A percentile compares a stretch with the other conserved stretches of the same genome.
phyloP scores from a whole-genome alignment of 2,797 vertebrate genomes.

The Falco cherrug region DNA sequence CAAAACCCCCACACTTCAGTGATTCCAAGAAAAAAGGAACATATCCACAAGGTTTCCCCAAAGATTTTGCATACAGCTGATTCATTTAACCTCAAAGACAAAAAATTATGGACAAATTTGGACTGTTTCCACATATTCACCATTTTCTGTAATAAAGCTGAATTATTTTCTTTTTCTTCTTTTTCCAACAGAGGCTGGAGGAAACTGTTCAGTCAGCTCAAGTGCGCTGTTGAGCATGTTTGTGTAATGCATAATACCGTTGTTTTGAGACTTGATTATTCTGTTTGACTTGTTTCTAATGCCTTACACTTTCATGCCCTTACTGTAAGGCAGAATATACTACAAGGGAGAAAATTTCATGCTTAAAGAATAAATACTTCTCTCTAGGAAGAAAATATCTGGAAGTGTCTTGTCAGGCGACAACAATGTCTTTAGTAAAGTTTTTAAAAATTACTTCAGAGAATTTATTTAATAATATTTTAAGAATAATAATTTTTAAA shows the following conservation, averaged over 20 bases:
- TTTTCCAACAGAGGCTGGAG: not conserved
- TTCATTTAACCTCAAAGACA: constrained; percentile 36
- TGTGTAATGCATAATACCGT: not conserved
- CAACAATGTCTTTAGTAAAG: not conserved
- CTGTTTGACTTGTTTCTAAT: constrained; percentile 9
- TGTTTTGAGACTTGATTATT: not conserved
- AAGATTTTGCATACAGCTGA: constrained; percentile 48
- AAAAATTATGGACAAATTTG: constrained; percentile 36
- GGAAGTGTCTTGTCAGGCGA: not conserved
- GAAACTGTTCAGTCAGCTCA: not conserved
- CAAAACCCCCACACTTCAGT: constrained; percentile 36
- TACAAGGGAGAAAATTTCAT: not conserved
- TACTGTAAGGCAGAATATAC: not conserved
- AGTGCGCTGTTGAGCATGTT: not conserved
- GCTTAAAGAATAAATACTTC: not conserved
- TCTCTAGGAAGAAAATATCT: not conserved
- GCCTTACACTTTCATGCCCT: not conserved
- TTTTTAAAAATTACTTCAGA: not conserved
- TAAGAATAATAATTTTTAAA: too few relatives aligned
- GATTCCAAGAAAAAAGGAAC: constrained; percentile 61
- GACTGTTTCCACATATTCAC: not conserved
- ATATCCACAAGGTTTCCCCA: constrained; percentile 29
- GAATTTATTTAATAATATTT: not conserved
- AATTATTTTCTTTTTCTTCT: not conserved
- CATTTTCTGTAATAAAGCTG: not conserved